These are phyloP conservation scores for Laterallus jamaicensis DNA, from an alignment of 2,113 vertebrate genomes.

Conservation along the genomic window DNA sequence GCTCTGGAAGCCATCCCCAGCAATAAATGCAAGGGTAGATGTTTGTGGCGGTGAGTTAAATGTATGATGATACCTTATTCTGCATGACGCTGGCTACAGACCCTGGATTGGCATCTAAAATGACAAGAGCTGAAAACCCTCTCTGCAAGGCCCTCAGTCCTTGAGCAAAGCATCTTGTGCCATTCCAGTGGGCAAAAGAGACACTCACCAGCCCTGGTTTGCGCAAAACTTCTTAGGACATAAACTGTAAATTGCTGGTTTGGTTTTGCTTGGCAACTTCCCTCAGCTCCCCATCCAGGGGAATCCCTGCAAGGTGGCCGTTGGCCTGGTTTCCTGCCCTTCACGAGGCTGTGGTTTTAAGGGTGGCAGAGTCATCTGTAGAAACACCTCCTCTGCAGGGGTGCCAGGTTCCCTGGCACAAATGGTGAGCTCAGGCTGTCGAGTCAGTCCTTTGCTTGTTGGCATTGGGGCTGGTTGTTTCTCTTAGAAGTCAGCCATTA, in stretches of 20 bases:
- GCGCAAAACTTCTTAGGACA: slow-evolving; percentile 43
- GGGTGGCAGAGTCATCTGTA: not conserved
- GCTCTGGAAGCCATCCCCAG: not conserved
- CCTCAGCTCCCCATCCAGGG: slow-evolving; percentile 14
- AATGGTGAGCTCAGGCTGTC: fast-evolving
- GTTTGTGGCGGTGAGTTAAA: not conserved
- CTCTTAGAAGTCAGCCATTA: not conserved
- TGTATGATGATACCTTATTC: not conserved
- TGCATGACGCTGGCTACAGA: not conserved
- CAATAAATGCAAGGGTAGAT: not conserved
- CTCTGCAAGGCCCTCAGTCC: not conserved
- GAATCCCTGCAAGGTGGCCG: not conserved
- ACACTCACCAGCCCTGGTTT: not conserved
- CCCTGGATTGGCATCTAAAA: not conserved
- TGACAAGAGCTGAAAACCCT: not conserved
- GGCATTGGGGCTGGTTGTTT: not conserved
- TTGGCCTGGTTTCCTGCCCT: slow-evolving; percentile 50
- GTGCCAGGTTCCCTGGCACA: not conserved
- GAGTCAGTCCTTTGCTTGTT: not conserved
- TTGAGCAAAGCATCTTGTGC: not conserved
- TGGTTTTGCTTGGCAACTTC: slow-evolving; percentile 15
- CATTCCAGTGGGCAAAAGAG: not conserved
- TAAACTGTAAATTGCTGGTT: slow-evolving; percentile 18
- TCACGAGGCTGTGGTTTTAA: not conserved
- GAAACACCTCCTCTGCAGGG: not conserved